Conservation (phyloP, 2,113 vertebrate species). For the Anoura caudifer region DNA sequence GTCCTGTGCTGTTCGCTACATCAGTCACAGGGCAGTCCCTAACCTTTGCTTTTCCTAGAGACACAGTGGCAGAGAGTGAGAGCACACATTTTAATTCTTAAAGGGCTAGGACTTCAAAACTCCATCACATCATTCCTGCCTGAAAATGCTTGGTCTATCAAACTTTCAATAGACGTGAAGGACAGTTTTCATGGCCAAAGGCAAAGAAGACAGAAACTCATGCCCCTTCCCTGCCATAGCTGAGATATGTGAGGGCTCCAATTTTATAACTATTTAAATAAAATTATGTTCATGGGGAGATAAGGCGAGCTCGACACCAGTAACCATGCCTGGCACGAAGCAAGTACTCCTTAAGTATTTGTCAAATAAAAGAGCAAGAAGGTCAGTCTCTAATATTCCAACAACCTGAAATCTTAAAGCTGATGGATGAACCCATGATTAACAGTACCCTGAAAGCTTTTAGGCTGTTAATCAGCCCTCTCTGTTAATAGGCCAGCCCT, state of each 20-base stretch:
- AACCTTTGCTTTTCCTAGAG: neutral
- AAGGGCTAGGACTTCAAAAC: neutral
- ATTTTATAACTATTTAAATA: neutral
- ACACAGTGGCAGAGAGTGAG: neutral
- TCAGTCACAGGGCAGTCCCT: neutral
- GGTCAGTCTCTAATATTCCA: neutral
- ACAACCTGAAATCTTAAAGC: neutral
- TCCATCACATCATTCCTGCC: neutral
- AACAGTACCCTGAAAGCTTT: neutral
- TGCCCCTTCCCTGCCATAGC: neutral
- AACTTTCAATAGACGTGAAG: neutral
- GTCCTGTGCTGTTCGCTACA: no score
- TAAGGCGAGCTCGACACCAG: neutral
- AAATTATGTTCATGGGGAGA: neutral
- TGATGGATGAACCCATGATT: neutral
- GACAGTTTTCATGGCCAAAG: neutral
- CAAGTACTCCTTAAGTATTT: neutral
- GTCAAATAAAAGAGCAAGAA: neutral
- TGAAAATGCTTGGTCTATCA: neutral
- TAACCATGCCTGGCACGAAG: neutral
- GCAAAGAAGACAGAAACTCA: neutral
- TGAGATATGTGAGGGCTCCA: neutral
- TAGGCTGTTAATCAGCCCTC: no score
- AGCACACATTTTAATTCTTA: neutral
- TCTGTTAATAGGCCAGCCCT: no score